A percentile compares a stretch with the other conserved stretches of the same genome.
These are phyloP conservation scores for Anthophora plumipes DNA, from an alignment of 2,888 invertebrate species.

Conservation along the genomic window DNA sequence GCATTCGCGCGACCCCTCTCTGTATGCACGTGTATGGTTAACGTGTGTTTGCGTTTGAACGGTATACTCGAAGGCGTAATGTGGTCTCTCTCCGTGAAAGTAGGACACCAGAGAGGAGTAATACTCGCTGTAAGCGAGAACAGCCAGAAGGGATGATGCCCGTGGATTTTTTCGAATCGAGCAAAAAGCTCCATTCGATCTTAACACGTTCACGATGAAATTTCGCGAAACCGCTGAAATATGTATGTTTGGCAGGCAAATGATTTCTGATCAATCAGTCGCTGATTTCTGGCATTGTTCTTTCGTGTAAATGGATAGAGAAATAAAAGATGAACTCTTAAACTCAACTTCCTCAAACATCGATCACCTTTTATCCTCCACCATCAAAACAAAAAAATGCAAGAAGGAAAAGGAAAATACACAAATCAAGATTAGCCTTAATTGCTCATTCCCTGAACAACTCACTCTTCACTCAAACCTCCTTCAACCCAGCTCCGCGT, in stretches of 20 bases:
- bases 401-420: too few species aligned
- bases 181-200: background rate
- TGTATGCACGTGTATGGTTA: background rate
- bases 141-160: conserved; percentile 21
- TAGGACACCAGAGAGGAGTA: conserved; percentile 47
- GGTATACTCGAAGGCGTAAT: background rate
- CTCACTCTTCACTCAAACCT: too few species aligned
- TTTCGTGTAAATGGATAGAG: background rate
- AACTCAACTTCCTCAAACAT: too few species aligned
- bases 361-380: too few species aligned
- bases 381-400: too few species aligned
- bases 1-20: conserved; percentile 22
- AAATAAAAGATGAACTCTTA: too few species aligned
- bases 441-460: too few species aligned
- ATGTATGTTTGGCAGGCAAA: conserved; percentile 17
- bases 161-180: conserved; percentile 1
- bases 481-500: too few species aligned
- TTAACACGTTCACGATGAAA: conserved; percentile 4
- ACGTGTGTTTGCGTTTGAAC: background rate
- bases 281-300: conserved; percentile 17
- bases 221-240: conserved; percentile 2
- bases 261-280: conserved; percentile 32
- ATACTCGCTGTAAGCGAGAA: conserved; percentile 39
- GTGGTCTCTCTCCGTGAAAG: conserved; percentile 4
- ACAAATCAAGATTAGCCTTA: too few species aligned